A percentile compares a stretch with the other conserved stretches of the same genome.
Evolutionary conservation across 1,140 invertebrate genomes (phyloP).

Genomic region (Galendromus occidentalis): DNA sequence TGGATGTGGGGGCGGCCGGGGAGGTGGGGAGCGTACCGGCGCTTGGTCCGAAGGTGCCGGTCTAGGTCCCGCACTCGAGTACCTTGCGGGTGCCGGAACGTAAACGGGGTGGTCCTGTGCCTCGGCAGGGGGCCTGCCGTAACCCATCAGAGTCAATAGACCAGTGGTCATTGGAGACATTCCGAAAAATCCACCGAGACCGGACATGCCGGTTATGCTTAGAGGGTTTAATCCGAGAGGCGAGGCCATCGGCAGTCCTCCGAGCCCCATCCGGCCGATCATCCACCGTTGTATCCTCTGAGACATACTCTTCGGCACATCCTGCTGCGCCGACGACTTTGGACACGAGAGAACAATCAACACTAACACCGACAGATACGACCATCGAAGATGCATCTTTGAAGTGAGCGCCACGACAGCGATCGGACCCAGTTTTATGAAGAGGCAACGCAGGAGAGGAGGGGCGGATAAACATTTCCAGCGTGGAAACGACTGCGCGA

Average conservation of each 20-base stretch:
- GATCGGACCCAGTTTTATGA: no score
- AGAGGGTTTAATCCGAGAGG: not conserved
- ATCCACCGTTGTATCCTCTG: conserved; percentile 6
- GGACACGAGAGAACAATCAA: not conserved
- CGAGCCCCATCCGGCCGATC: not conserved
- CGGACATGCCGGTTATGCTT: conserved; percentile 2
- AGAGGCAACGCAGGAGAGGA: no score
- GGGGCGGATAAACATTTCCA: no score
- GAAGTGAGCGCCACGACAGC: no score
- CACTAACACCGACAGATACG: no score
- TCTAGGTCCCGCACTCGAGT: not conserved
- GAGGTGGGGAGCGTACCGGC: not conserved
- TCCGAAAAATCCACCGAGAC: not conserved
- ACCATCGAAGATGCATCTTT: no score
- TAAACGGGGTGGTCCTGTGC: not conserved
- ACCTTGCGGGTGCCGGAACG: not conserved
- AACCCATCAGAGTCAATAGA: not conserved
- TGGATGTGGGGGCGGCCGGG: not conserved
- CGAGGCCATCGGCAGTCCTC: not conserved
- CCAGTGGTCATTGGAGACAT: not conserved
- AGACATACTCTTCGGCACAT: not conserved
- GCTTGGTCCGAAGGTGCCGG: not conserved
- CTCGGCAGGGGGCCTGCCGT: not conserved
- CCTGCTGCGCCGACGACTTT: not conserved
- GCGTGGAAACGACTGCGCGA: no score